These are phyloP conservation scores for Tylochromis polylepis DNA, from an alignment of 2,113 vertebrate species.

Conservation along the genomic window DNA sequence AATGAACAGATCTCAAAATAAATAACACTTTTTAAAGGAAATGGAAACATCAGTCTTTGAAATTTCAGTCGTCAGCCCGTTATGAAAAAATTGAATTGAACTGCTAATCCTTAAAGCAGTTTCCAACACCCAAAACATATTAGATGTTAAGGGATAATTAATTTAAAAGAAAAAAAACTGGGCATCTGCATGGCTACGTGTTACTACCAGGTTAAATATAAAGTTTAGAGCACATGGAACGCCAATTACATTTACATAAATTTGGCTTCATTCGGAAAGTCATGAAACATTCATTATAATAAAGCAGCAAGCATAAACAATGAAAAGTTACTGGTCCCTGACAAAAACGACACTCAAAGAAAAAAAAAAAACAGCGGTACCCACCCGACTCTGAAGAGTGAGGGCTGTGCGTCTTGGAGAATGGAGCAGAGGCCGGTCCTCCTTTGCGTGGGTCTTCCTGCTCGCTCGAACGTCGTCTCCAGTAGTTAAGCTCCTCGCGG, in stretches of 20 bases:
- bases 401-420: constrained; percentile 88
- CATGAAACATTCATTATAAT: background rate
- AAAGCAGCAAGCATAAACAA: background rate
- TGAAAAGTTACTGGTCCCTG: background rate
- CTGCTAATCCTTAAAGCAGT: fast-evolving
- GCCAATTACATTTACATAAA: background rate
- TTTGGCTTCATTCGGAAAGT: background rate
- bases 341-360: fast-evolving
- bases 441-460: constrained; percentile 87
- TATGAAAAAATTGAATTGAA: background rate
- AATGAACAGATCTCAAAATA: background rate
- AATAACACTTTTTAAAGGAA: background rate
- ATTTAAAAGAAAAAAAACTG: background rate
- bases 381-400: constrained; percentile 83
- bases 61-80: background rate
- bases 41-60: background rate
- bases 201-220: background rate
- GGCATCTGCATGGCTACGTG: background rate
- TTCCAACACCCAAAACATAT: background rate
- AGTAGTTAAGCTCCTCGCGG: constrained; percentile 94
- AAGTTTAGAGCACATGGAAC: background rate
- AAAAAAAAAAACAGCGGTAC: background rate
- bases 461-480: constrained; percentile 87
- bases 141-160: background rate
- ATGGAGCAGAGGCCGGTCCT: constrained; percentile 54